phyloP scores from a whole-genome alignment of 2,888 invertebrate species.

The Epinotia bilunana region DNA sequence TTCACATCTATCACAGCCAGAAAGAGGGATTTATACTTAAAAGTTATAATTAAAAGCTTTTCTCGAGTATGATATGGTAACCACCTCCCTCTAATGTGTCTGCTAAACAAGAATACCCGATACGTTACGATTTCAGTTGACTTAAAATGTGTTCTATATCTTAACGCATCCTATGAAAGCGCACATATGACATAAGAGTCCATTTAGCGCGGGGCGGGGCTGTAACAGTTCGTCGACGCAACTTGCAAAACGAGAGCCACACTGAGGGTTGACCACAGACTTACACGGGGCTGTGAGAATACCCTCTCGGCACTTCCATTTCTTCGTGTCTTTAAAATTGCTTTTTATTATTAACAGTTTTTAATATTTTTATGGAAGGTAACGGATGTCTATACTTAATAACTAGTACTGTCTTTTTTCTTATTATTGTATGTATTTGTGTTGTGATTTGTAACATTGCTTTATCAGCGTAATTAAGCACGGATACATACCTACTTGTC shows the following conservation, averaged over 20 bases:
- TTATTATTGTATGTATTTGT: too few relatives aligned
- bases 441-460: too few relatives aligned
- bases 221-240: background rate
- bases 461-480: too few relatives aligned
- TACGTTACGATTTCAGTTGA: slow-evolving; percentile 10
- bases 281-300: too few relatives aligned
- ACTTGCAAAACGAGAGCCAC: background rate
- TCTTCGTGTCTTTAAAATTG: background rate
- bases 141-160: slow-evolving; percentile 32
- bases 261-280: too few relatives aligned
- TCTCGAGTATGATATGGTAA: slow-evolving; percentile 1
- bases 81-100: slow-evolving; percentile 5
- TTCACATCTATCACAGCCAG: background rate
- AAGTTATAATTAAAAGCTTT: background rate
- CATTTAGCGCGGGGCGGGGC: background rate
- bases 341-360: background rate
- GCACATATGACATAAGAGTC: background rate
- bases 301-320: background rate
- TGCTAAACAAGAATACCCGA: slow-evolving; percentile 12
- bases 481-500: too few relatives aligned
- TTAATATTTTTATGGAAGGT: background rate
- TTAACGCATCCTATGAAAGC: slow-evolving; percentile 27
- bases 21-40: too few relatives aligned
- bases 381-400: background rate
- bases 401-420: background rate